Evolutionary conservation across 1,140 invertebrate genomes (phyloP), one percentile per base, ranked within the genome.

Genomic region (Lordiphosa mommai): DNA sequence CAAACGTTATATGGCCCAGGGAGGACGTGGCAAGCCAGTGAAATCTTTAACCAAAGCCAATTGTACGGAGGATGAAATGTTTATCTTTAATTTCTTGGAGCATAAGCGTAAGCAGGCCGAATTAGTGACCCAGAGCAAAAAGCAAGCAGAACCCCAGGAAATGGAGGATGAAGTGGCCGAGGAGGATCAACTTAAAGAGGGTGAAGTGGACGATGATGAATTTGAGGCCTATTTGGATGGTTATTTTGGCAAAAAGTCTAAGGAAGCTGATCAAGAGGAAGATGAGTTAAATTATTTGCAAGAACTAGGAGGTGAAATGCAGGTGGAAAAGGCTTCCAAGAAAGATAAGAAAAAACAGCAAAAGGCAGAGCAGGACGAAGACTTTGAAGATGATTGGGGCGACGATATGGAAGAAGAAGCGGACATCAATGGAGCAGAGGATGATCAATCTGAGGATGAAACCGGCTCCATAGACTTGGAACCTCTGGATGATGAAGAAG

Each of bases 201-300:
- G 95, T 34, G 96, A 95, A 72, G 94, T 98, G 2, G 94, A 92
- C 61, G 97, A 96, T 86, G 94, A 96, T 52, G 96, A 98, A 86
- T 98, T 98, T 44, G 87, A 88, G 58, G 92, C 93, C n/a, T 94
- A 96, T 89, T 88, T 96, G 29, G 93, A 94, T 72, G 90, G 89
- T 46, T 90, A 95, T 72, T 91, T 79, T 41, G 82, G 89, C 51
- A 85, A 91, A 43, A 89, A 90, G 10, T 72, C 86, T 1, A 90
- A 90, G 66, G 51, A 59, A 89, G 64, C 61, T 90, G 72, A 79
- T 88, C 56, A 89, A 89, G 86, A 88, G 23, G 84, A 89, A 13
- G 88, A 88, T 14, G 89, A 89, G n/a, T 20, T 88, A 0, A 86
- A 88, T 16, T 88, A 60, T 43, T 55, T 88, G 1, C 44, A 86